phyloP scores from a whole-genome alignment of 2,797 vertebrate genomes.

The Cephalopachus bancanus region DNA sequence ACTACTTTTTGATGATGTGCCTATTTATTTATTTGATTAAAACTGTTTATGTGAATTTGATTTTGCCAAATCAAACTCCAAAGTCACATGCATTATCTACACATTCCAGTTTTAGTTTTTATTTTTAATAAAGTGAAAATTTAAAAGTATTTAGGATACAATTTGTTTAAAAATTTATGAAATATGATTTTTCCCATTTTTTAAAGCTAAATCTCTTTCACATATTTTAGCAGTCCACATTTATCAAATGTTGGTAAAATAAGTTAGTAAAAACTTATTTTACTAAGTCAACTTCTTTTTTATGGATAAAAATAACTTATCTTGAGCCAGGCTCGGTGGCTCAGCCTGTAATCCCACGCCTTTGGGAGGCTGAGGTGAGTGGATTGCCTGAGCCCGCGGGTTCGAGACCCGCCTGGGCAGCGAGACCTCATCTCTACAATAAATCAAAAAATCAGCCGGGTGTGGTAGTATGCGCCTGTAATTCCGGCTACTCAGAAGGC shows the following conservation, averaged over 20 bases:
- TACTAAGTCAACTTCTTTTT: neutral
- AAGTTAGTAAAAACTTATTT: too few relatives aligned
- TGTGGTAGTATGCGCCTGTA: too few relatives aligned
- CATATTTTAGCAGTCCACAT: conserved; percentile 50
- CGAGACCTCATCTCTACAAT: too few relatives aligned
- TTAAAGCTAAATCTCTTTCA: neutral
- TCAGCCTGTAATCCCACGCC: too few relatives aligned
- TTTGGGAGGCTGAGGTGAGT: too few relatives aligned
- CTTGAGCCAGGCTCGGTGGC: neutral
- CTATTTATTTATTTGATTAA: neutral
- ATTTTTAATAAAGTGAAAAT: conserved; percentile 43
- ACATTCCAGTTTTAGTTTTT: conserved; percentile 4
- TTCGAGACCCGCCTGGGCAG: too few relatives aligned
- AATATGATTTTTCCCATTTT: conserved; percentile 43
- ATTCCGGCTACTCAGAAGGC: too few relatives aligned
- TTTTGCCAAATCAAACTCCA: conserved; percentile 24
- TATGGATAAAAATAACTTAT: conserved; percentile 33
- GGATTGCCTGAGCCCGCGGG: too few relatives aligned
- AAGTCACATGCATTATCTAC: neutral
- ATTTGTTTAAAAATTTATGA: conserved; percentile 41
- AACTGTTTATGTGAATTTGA: conserved; percentile 24
- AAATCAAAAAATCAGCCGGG: too few relatives aligned
- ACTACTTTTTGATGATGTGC: neutral
- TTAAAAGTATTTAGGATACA: neutral
- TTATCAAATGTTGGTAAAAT: neutral